These are phyloP conservation scores for Acanthochromis polyacanthus DNA, from an alignment of 2,113 vertebrate species.

Conservation along the genomic window DNA sequence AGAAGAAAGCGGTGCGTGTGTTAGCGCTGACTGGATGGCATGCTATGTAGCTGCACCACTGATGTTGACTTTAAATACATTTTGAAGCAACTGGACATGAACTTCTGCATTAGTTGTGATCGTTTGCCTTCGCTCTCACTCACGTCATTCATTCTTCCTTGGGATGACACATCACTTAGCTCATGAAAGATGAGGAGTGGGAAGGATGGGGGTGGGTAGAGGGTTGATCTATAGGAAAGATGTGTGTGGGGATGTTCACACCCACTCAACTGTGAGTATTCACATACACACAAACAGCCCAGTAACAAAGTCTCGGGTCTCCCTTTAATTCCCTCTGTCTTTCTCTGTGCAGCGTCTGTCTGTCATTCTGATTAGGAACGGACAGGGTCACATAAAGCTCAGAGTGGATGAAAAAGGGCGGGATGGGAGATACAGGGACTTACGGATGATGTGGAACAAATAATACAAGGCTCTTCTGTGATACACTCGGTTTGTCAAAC, in stretches of 20 bases:
- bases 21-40: conserved; percentile 42
- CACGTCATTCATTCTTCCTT: neutral
- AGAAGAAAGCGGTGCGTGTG: conserved; percentile 56
- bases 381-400: conserved; percentile 70
- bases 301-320: conserved; percentile 71
- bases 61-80: conserved; percentile 12
- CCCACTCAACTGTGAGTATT: conserved; percentile 59
- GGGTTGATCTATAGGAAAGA: conserved; percentile 40
- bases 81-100: neutral
- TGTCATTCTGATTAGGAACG: conserved; percentile 82
- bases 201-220: conserved; percentile 41
- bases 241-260: conserved; percentile 54
- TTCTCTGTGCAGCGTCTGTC: conserved; percentile 80
- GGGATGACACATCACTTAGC: conserved; percentile 34
- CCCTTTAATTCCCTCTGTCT: conserved; percentile 75
- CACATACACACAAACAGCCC: conserved; percentile 64
- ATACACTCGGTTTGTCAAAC: conserved; percentile 58
- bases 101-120: conserved; percentile 16
- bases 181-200: conserved; percentile 10
- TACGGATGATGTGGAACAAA: conserved; percentile 73
- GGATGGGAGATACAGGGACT: conserved; percentile 66
- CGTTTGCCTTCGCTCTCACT: conserved; percentile 8
- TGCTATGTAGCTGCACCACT: conserved; percentile 32
- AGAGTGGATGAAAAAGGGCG: conserved; percentile 70
- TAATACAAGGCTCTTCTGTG: conserved; percentile 72